Base-by-base conservation (phyloP, 2,113 vertebrate species). In the Gadus chalcogrammus region DNA sequence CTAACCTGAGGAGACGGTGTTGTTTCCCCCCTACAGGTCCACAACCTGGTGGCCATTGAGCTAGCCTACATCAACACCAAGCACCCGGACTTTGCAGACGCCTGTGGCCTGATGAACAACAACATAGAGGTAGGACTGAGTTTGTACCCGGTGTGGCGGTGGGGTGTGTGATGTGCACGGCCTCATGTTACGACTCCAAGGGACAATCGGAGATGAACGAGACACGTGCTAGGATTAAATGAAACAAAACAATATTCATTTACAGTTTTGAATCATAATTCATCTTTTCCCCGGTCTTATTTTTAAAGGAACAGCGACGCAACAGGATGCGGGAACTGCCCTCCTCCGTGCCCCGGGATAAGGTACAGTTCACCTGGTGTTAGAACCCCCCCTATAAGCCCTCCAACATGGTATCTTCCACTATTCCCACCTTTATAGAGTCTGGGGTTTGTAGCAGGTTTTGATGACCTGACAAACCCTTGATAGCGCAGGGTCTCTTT, bases 31-130 rank as follows among this genome's bases (percentile, higher is more conserved):
- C 73, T 83, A 59, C 79, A 99, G 97, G 97, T 99, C 70, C 97
- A 99, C 88, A 99, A 99, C 79, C 89, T 99, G 80, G 97, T 99
- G 72, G 97, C 96, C 24, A 99, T 99, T 71, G 97, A 99, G 79
- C 81, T 99, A 81, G 96, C 97, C 6, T 99, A 99, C 67, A 99
- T 99, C 90, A 99, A 99, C 85, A 99, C 97, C 66, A 99, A 99
- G 73, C 97, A 99, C 80, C 97, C 97, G 0, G 97, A 99, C 88
- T 99, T 99, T n/a, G 95, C 96, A 15, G 97, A 99, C 80, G 97
- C 97, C 75, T 97, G 95, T 82, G 95, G 96, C 16, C 87, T 99
- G 78, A 99, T 99, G 93, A 99, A 98, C 88, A 98, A 96, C 74
- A 99, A 99, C 78, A 94, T 97, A 81, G 97, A 99, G 91, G 97